Conservation (phyloP, 2,797 vertebrate species). For the Salmo trutta region DNA sequence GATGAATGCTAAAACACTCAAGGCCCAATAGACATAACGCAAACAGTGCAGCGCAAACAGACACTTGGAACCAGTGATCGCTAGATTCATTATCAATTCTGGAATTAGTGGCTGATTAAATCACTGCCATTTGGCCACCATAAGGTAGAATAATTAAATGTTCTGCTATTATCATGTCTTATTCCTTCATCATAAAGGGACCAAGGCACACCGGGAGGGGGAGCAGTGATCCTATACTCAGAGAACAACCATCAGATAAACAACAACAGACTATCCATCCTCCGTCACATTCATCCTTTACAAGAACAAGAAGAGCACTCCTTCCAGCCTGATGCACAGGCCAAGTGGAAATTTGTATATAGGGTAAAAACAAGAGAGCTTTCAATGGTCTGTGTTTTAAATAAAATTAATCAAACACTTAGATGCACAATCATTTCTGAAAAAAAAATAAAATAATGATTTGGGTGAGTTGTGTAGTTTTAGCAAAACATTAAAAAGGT, state of each 20-base stretch:
- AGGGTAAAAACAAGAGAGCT: slow-evolving; percentile 61
- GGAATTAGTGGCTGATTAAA: background rate
- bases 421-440: slow-evolving; percentile 48
- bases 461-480: slow-evolving; percentile 50
- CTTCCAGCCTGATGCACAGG: slow-evolving; percentile 15
- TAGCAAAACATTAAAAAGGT: slow-evolving; percentile 59
- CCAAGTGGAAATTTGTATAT: slow-evolving; percentile 23
- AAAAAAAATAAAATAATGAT: slow-evolving; percentile 1
- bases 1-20: background rate
- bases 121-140: background rate
- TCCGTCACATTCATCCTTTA: slow-evolving; percentile 35
- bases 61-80: background rate
- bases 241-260: slow-evolving; percentile 27
- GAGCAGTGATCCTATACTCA: slow-evolving; percentile 59
- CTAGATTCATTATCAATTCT: background rate
- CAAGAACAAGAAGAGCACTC: slow-evolving; percentile 27
- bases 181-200: background rate
- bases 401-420: slow-evolving; percentile 61
- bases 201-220: slow-evolving; percentile 73
- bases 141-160: background rate
- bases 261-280: slow-evolving; percentile 26
- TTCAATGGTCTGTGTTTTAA: slow-evolving; percentile 44
- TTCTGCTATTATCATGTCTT: background rate
- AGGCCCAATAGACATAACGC: slow-evolving; percentile 8
- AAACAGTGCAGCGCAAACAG: background rate